Evolutionary conservation across 2,797 vertebrate genomes (phyloP), one percentile per base, ranked within the genome.

Genomic region (Lacerta agilis): DNA sequence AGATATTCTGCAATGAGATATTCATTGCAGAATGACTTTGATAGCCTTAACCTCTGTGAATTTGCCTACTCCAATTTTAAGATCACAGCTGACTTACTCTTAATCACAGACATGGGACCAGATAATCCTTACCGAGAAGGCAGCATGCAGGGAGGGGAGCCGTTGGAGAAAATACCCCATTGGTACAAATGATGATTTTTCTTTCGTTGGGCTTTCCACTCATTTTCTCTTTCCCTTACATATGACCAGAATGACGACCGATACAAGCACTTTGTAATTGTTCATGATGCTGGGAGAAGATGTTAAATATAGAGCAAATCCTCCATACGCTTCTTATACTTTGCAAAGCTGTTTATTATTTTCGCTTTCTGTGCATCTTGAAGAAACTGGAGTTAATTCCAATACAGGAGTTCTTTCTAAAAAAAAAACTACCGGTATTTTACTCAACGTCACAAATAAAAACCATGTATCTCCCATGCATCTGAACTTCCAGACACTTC

Each of bases 221-320:
- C n/a, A 67, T 67, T 79, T 86, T 36, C 4, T 29, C n/a, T 71
- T 69, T 17, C 41, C 27, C 20, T 82, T 20, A 43, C 23, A 82
- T 33, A 58, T 5, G 5, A 29, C 82, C 0, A 75, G 86, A 23
- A 17, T 87, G 78, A 80, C 72, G 77, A 58, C 66, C 27, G 45
- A 38, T 9, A 41, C 36, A 43, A 67, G 18, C 3, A 36, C 23
- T 86, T 75, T 2, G 72, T 85, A 92, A 88, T 3, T 73, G 29
- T 33, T 89, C 41, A 76, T 0, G 23, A 85, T 83, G 87, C 88
- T 64, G 43, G 86, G 77, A 86, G 73, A 87, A 33, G 25, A 86
- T 45, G 43, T 9, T 75, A 90, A 88, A 79, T 87, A 82, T 20
- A 7, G 88, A 87, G 18, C 36, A 92, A 55, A 86, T 69, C 5